phyloP scores from a whole-genome alignment of 2,888 invertebrate genomes.

The Hetaerina titia region DNA sequence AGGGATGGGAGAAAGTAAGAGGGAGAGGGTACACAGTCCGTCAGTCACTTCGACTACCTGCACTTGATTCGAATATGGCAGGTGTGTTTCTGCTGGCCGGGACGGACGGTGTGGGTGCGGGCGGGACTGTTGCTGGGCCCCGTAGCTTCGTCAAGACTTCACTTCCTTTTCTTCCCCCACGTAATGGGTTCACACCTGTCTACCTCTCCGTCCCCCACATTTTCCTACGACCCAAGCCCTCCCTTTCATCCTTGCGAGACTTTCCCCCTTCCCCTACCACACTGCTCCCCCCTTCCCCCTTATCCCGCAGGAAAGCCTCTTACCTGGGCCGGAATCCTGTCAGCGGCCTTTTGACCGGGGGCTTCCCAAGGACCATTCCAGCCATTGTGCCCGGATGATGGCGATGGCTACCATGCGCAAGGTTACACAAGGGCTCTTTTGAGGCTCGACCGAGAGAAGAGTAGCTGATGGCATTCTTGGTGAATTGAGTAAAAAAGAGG shows the following conservation, averaged over 20 bases:
- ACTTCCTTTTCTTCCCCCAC: constrained; percentile 10
- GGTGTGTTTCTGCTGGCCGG: constrained; percentile 39
- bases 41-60: constrained; percentile 52
- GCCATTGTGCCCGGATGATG: not conserved
- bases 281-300: not conserved
- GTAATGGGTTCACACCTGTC: constrained; percentile 61
- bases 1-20: not conserved
- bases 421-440: not conserved
- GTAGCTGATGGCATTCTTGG: not conserved
- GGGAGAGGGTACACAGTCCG: not conserved
- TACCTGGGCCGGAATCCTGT: not conserved
- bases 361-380: not conserved
- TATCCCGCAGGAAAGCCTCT: not conserved
- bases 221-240: not conserved
- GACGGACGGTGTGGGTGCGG: not conserved
- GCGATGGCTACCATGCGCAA: not conserved
- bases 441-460: not conserved
- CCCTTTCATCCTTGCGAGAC: not conserved
- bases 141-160: not conserved
- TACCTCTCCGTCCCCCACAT: not conserved
- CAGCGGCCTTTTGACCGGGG: not conserved
- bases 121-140: not conserved
- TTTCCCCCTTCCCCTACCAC: not conserved
- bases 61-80: constrained; percentile 35
- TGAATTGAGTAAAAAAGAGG: not conserved